Percentiles rank a stretch among this genome's conserved stretches.
Evolutionary conservation across 1,140 invertebrate species (phyloP).

Genomic region (Doryteuthis pealeii): DNA sequence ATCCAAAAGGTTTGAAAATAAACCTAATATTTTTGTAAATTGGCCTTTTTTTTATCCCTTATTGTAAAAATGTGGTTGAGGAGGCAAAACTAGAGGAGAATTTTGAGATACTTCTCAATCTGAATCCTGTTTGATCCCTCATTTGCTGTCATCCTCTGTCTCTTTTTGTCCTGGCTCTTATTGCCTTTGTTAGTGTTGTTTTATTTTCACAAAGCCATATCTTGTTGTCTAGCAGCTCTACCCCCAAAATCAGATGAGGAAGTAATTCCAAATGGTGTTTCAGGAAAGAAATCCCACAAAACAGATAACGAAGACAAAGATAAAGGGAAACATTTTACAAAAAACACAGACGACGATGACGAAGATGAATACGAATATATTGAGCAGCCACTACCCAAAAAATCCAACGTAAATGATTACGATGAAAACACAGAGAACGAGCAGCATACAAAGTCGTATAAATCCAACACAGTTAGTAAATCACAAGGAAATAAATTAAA

Average conservation of each 20-base stretch:
- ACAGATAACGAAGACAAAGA: constrained; percentile 39
- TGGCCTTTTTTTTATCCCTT: no score
- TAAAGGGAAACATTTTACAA: constrained; percentile 35
- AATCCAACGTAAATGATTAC: constrained; percentile 55
- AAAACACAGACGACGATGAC: constrained; percentile 45
- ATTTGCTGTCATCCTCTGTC: no score
- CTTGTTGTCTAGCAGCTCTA: constrained; percentile 40
- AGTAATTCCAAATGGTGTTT: constrained; percentile 57
- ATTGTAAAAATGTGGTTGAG: no score
- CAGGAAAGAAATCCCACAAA: constrained; percentile 40
- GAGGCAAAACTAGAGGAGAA: no score
- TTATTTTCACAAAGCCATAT: no score
- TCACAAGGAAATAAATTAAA: constrained; percentile 44
- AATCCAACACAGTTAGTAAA: constrained; percentile 41
- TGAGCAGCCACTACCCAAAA: constrained; percentile 51
- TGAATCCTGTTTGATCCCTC: no score
- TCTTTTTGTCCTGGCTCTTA: no score
- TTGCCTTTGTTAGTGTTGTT: no score
- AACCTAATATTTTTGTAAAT: no score
- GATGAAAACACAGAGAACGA: constrained; percentile 54
- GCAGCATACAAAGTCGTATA: constrained; percentile 50
- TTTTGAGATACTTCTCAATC: no score
- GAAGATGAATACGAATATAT: constrained; percentile 55
- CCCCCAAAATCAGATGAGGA: constrained; percentile 56
- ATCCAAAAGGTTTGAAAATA: no score